Base-by-base conservation (phyloP, 2,888 invertebrate species). In the Stenichneumon culpator region DNA sequence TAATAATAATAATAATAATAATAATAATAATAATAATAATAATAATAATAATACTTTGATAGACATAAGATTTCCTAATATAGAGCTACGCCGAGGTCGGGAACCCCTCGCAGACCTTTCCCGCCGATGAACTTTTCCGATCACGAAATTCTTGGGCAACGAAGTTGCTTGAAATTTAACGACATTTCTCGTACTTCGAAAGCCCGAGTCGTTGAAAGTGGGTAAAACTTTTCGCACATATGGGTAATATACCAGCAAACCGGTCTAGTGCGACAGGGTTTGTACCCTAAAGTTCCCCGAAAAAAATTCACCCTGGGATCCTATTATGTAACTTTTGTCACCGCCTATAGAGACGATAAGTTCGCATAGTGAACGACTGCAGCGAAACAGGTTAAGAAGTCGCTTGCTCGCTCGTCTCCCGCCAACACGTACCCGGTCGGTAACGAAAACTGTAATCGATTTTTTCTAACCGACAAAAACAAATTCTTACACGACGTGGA, bases 111-210 rank as follows among this genome's bases (percentile, higher is more conserved):
- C 11, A 25, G 22, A 57, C 3, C 25, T 57, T 57, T 57, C 5
- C 9, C 25, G 57, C 22, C 57, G 57, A 57, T 22, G 25, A 57
- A 57, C 57, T 57, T 25, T 11, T 11, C 25, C 57, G 57, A 25
- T 57, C 25, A 25, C 25, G 25, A 57, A 25, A 11, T 25, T 22
- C 57, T 57, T 22, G 9, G 11, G 57, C 11, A 25, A 9, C 22
- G 11, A 57, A 25, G 57, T 57, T 57, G 11, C 57, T 4, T 22
- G 22, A 57, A 57, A 57, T 57, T 25, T 57, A 22, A 25, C 22
- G 57, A 57, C 7, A 25, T 57, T 57, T 57, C 25, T 57, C 57
- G 57, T 25, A 57, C 57, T 57, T 57, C 57, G 57, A 14, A 14
- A 57, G 22, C 25, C 14, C 14, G 57, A 25, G 14, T 57, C 14